These are phyloP conservation scores for Caenorhabditis imperialis DNA, from an alignment of 2,888 invertebrate genomes.

Conservation along the genomic window DNA sequence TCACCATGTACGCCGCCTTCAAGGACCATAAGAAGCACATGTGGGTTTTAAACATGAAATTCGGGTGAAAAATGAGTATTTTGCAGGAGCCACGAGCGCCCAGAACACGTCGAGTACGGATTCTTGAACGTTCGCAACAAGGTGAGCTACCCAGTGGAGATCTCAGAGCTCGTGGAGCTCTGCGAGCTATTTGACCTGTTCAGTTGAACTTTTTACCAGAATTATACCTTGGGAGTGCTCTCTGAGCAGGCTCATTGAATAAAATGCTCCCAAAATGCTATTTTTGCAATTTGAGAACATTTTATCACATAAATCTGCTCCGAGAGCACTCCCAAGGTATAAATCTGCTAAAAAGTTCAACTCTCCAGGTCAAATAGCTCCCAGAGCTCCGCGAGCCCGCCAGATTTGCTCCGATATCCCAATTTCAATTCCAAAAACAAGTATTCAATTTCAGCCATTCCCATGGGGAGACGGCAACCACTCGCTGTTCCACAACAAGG, in stretches of 20 bases:
- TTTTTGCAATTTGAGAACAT: too few species aligned
- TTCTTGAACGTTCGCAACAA: slow-evolving; percentile 74
- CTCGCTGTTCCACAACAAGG: slow-evolving; percentile 87
- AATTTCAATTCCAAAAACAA: slow-evolving; percentile 23
- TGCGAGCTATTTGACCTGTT: neutral
- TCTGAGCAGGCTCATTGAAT: too few species aligned
- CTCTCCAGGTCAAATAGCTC: too few species aligned
- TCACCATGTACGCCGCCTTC: slow-evolving; percentile 73
- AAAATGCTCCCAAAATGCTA: too few species aligned
- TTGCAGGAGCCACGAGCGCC: slow-evolving; percentile 66
- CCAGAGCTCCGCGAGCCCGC: too few species aligned
- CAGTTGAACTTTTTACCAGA: neutral
- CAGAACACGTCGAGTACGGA: slow-evolving; percentile 74
- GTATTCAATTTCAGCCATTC: slow-evolving; percentile 83
- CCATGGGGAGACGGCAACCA: slow-evolving; percentile 95
- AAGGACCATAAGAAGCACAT: slow-evolving; percentile 65
- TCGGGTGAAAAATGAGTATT: neutral
- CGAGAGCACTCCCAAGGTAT: too few species aligned
- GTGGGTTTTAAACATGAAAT: slow-evolving; percentile 25
- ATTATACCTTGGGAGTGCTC: too few species aligned
- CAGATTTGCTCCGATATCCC: too few species aligned
- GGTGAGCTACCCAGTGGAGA: too few species aligned
- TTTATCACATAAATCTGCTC: too few species aligned
- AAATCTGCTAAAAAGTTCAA: too few species aligned
- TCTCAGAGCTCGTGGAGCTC: neutral